Evolutionary conservation across 2,888 invertebrate genomes (phyloP).

Genomic region (Mythimna lalbum): DNA sequence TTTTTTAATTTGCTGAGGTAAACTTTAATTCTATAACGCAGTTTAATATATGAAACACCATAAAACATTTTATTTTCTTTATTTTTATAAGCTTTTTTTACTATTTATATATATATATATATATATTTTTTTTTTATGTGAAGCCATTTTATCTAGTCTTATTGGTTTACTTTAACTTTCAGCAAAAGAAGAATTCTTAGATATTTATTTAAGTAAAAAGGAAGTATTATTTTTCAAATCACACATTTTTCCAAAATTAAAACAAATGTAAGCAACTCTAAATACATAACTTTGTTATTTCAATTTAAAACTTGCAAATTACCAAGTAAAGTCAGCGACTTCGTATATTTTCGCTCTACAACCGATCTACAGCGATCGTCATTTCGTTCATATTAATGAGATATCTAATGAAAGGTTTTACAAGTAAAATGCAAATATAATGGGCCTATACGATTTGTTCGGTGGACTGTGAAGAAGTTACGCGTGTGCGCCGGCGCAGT

Average conservation of each 20-base stretch:
- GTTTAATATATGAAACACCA: too few relatives aligned
- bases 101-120: too few relatives aligned
- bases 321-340: background rate
- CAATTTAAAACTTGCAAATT: background rate
- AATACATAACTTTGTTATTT: background rate
- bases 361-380: background rate
- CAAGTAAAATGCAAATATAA: constrained; percentile 68
- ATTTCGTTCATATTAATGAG: constrained; percentile 46
- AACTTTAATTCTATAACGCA: too few relatives aligned
- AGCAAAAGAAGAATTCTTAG: too few relatives aligned
- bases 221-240: too few relatives aligned
- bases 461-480: constrained; percentile 68
- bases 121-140: too few relatives aligned
- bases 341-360: background rate
- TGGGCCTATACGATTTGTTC: constrained; percentile 63
- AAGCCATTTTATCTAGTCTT: too few relatives aligned
- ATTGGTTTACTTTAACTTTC: too few relatives aligned
- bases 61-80: too few relatives aligned
- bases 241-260: background rate
- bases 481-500: constrained; percentile 65
- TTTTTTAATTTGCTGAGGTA: too few relatives aligned
- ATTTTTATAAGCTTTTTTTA: too few relatives aligned
- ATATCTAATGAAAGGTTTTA: constrained; percentile 56
- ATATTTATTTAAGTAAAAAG: too few relatives aligned
- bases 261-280: background rate